Base-by-base conservation (phyloP, 2,797 vertebrate species). In the Lutjanus campechanus region DNA sequence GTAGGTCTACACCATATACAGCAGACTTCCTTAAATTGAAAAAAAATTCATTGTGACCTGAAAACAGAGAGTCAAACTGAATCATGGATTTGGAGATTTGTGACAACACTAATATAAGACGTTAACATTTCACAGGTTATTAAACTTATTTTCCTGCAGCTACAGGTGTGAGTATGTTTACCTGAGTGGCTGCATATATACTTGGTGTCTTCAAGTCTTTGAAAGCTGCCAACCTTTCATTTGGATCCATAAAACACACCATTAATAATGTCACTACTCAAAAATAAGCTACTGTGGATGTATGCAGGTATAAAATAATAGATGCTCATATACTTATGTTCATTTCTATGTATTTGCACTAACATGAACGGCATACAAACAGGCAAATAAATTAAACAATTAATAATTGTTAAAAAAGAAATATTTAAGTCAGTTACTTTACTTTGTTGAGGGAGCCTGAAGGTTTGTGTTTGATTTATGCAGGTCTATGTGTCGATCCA, bases 51-150 rank as follows among this genome's bases (percentile, higher is more conserved):
- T 36, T 36, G 29, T 36, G 29, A 36, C 29, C 29, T 36, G 29
- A 36, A 36, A 36, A 36, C 29, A 3, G 29, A 36, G 29, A 36
- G 29, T 36, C 29, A 4, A 5, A 36, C 5, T 5, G 29, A 36
- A 36, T 36, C 29, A 36, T 36, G 25, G 25, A 25, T 3, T 25
- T 25, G 25, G 25, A 25, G 25, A 25, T 1, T 25, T 25, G 25
- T 25, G 25, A 25, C 25, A 25, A 1, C 25, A 25, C 25, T 25
- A 51, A 65, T 69, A 55, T 68, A 36, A 54, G 7, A 71, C 47
- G 36, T 41, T 49, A 20, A 67, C 20, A 51, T 68, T 62, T 79
- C 20, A n/a, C 19, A 56, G 55, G 36, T 80, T 64, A 29, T 41
- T 54, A 54, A 6, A 16, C 9, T 36, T 72, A 56, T 49, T 43